Percentiles rank a stretch among this genome's conserved stretches.
phyloP scores from a whole-genome alignment of 2,113 vertebrate genomes.

The Amia ocellicauda region DNA sequence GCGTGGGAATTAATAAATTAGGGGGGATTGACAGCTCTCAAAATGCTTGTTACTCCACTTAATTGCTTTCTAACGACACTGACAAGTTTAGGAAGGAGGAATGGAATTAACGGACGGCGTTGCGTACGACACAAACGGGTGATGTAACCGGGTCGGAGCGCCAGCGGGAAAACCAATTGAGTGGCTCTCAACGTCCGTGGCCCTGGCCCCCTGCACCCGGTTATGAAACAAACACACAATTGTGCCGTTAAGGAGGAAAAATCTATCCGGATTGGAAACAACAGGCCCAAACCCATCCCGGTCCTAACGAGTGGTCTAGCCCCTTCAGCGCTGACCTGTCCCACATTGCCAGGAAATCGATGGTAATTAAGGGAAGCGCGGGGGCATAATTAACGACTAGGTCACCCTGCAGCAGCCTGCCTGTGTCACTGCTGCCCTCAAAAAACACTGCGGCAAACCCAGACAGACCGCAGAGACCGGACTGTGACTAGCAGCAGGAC shows the following conservation, averaged over 20 bases:
- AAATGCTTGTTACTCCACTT: slow-evolving; percentile 60
- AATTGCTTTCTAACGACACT: slow-evolving; percentile 71
- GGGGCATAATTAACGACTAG: slow-evolving; percentile 58
- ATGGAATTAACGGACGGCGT: slow-evolving; percentile 54
- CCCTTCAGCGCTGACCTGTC: slow-evolving; percentile 37
- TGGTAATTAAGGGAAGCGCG: slow-evolving; percentile 58
- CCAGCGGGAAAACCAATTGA: background rate
- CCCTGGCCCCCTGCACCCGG: background rate
- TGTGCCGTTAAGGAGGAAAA: background rate
- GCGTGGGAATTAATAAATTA: slow-evolving; percentile 60
- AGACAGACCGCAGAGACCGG: background rate
- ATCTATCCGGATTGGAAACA: background rate
- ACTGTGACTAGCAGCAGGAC: background rate
- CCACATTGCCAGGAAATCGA: slow-evolving; percentile 45
- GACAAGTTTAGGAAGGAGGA: slow-evolving; percentile 57
- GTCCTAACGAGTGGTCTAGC: background rate
- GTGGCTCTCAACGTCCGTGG: background rate
- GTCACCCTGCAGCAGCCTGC: slow-evolving; percentile 35
- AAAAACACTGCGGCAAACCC: background rate
- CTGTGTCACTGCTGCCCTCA: background rate
- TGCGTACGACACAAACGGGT: slow-evolving; percentile 18
- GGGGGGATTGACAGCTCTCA: slow-evolving; percentile 59
- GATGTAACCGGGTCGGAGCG: background rate
- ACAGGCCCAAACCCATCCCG: background rate
- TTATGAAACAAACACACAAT: background rate